Percentiles rank a stretch among this genome's conserved stretches.
Evolutionary conservation across 2,113 vertebrate genomes (phyloP).

Genomic region (Egretta garzetta): DNA sequence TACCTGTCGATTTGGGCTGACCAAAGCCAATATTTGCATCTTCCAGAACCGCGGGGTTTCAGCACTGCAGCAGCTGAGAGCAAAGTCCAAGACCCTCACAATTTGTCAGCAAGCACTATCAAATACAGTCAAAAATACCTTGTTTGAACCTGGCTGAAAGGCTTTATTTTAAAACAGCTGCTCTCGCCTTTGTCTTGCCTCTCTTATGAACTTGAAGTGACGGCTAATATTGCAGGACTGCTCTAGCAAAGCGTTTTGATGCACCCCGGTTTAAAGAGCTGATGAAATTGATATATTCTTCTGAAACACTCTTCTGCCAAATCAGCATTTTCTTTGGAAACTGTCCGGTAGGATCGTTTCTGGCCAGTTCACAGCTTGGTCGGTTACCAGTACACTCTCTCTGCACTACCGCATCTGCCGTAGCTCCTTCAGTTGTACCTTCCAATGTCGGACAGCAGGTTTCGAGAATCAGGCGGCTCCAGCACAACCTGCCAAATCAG

Average conservation of each 20-base stretch:
- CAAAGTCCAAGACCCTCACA: neutral
- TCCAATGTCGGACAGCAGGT: fast-evolving
- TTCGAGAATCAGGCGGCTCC: neutral
- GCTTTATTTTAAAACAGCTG: neutral
- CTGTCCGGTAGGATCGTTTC: neutral
- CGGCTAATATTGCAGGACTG: neutral
- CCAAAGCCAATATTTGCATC: neutral
- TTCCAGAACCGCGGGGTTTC: neutral
- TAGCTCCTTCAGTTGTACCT: neutral
- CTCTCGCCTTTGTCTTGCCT: neutral
- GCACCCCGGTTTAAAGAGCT: neutral
- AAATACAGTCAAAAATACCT: neutral
- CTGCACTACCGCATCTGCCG: neutral
- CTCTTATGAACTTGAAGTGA: neutral
- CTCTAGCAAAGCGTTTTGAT: neutral
- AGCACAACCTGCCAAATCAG: neutral
- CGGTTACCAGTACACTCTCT: neutral
- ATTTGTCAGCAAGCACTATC: neutral
- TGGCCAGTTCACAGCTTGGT: neutral
- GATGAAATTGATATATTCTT: neutral
- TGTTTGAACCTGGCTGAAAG: neutral
- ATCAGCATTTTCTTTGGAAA: neutral
- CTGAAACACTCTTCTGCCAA: neutral
- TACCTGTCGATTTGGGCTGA: neutral
- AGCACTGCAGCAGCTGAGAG: neutral